phyloP scores from a whole-genome alignment of 2,113 vertebrate genomes.

The Mystacornis crossleyi region DNA sequence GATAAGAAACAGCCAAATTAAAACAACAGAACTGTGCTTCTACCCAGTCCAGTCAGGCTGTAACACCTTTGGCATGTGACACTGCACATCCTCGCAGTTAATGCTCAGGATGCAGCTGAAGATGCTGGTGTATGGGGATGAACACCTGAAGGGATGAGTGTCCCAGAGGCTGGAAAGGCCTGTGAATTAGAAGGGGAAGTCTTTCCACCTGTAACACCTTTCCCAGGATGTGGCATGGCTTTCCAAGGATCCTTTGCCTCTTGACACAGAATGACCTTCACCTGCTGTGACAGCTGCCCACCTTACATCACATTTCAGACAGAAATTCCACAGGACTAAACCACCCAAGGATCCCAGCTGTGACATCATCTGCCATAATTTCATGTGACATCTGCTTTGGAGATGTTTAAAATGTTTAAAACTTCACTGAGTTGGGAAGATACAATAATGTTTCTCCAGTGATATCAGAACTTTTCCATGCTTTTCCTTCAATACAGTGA shows the following conservation, averaged over 20 bases:
- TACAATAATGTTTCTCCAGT: background rate
- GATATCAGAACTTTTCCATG: background rate
- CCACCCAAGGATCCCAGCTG: background rate
- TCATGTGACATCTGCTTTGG: background rate
- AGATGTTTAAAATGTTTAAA: background rate
- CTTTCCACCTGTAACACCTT: background rate
- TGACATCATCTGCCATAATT: background rate
- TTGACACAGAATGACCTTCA: background rate
- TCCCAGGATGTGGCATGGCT: background rate
- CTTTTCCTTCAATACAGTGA: background rate
- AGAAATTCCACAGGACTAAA: background rate
- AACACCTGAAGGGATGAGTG: background rate
- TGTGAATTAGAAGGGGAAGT: background rate
- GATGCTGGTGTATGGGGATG: background rate
- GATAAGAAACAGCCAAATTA: background rate
- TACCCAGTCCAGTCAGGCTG: background rate
- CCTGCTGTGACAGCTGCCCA: background rate
- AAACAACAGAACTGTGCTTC: background rate
- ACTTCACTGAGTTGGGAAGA: background rate
- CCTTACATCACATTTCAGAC: background rate
- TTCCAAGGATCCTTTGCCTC: background rate
- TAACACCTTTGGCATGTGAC: background rate
- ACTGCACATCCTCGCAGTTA: accelerated
- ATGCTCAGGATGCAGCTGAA: background rate
- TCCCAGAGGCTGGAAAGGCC: background rate